Conservation (phyloP, 2,113 vertebrate species). For the Delphinus delphis region DNA sequence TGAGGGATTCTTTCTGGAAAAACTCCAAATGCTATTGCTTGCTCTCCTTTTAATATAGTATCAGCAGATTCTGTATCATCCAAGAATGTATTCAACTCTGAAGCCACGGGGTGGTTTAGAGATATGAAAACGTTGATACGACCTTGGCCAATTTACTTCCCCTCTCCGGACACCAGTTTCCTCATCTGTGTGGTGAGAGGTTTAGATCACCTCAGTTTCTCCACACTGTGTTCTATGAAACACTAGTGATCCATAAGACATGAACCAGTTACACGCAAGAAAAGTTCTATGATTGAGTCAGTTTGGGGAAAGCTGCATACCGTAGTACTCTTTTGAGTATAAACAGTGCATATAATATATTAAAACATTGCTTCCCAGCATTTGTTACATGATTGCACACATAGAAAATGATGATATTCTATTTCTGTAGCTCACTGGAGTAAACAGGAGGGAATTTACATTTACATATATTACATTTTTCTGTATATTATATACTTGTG, state of each 20-base stretch:
- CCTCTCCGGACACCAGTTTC: neutral
- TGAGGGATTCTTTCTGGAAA: constrained; percentile 96
- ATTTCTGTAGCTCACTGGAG: neutral
- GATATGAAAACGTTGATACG: neutral
- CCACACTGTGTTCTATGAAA: neutral
- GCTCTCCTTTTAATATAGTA: constrained; percentile 89
- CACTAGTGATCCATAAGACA: neutral
- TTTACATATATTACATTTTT: neutral
- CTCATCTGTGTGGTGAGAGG: neutral
- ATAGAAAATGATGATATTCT: neutral
- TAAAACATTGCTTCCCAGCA: neutral
- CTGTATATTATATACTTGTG: neutral
- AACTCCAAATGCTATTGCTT: constrained; percentile 91
- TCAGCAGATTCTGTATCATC: constrained; percentile 94
- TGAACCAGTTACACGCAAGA: neutral
- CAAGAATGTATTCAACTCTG: constrained; percentile 90
- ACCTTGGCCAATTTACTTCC: neutral
- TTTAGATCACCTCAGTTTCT: neutral
- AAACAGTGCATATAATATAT: neutral
- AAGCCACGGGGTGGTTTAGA: neutral
- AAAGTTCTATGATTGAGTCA: neutral
- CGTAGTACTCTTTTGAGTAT: neutral
- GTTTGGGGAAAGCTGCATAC: neutral
- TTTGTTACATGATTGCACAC: neutral
- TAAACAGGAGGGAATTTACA: neutral